Conservation (phyloP, 2,888 invertebrate genomes). For the Noctua pronuba region DNA sequence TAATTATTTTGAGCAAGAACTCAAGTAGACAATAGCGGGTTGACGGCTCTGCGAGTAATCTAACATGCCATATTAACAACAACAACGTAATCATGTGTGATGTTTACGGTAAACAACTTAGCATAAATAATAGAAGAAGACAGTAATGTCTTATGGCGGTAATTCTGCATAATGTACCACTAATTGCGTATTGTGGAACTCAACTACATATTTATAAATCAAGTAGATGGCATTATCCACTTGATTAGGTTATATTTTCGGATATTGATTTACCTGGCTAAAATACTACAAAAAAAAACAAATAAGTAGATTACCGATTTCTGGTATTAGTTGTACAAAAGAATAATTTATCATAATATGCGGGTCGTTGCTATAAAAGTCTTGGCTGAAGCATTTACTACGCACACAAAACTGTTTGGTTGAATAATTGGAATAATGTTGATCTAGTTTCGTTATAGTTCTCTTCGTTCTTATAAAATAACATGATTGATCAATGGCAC, state of each 20-base stretch:
- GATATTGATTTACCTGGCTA: neutral
- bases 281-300: constrained; percentile 2
- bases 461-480: neutral
- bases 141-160: neutral
- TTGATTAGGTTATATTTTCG: neutral
- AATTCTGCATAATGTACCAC: neutral
- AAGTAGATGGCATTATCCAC: neutral
- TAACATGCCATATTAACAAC: neutral
- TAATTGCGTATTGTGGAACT: neutral
- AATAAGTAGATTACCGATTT: neutral
- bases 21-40: neutral
- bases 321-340: constrained; percentile 15
- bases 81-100: constrained; percentile 7
- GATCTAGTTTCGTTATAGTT: neutral
- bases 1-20: constrained; percentile 11
- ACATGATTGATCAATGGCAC: neutral
- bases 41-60: constrained; percentile 1
- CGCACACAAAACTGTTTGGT: neutral
- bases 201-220: no score
- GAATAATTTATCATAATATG: constrained; percentile 44
- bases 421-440: neutral
- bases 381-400: neutral
- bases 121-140: constrained; percentile 1
- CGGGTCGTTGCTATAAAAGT: constrained; percentile 21
- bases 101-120: constrained; percentile 5